These are phyloP conservation scores for Thamnaconus septentrionalis DNA, from an alignment of 2,113 vertebrate genomes.

Conservation along the genomic window DNA sequence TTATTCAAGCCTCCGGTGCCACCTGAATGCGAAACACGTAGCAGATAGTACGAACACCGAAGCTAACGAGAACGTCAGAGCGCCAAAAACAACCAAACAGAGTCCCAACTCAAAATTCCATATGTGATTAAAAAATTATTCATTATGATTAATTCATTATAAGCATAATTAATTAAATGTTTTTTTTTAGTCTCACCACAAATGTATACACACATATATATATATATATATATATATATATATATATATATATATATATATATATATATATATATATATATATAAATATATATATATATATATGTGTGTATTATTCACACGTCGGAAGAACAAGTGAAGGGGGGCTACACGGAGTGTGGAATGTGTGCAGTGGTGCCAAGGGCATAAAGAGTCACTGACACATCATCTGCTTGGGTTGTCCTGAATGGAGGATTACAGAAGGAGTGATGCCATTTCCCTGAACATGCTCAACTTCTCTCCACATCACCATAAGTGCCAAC, in stretches of 20 bases:
- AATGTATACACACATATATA: too few relatives aligned
- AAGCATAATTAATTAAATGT: too few relatives aligned
- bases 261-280: not conserved
- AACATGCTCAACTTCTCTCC: slow-evolving; percentile 34
- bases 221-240: too few relatives aligned
- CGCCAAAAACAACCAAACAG: too few relatives aligned
- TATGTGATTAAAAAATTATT: too few relatives aligned
- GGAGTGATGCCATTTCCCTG: slow-evolving; percentile 37
- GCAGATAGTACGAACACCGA: too few relatives aligned
- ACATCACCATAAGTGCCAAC: not conserved
- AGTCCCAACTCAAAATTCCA: too few relatives aligned
- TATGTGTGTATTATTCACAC: slow-evolving; percentile 17
- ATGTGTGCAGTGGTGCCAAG: slow-evolving; percentile 21
- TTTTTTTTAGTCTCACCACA: too few relatives aligned
- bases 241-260: not conserved
- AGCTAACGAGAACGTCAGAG: too few relatives aligned
- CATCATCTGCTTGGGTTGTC: slow-evolving; percentile 48
- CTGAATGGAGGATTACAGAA: slow-evolving; percentile 44
- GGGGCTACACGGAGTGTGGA: slow-evolving; percentile 17
- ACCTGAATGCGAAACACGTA: too few relatives aligned
- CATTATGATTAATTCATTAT: too few relatives aligned
- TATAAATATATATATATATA: slow-evolving; percentile 18
- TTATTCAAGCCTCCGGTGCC: too few relatives aligned
- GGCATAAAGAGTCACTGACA: slow-evolving; percentile 45
- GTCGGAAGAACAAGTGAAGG: slow-evolving; percentile 33